phyloP scores from a whole-genome alignment of 2,797 vertebrate species.

The Acanthopagrus latus region DNA sequence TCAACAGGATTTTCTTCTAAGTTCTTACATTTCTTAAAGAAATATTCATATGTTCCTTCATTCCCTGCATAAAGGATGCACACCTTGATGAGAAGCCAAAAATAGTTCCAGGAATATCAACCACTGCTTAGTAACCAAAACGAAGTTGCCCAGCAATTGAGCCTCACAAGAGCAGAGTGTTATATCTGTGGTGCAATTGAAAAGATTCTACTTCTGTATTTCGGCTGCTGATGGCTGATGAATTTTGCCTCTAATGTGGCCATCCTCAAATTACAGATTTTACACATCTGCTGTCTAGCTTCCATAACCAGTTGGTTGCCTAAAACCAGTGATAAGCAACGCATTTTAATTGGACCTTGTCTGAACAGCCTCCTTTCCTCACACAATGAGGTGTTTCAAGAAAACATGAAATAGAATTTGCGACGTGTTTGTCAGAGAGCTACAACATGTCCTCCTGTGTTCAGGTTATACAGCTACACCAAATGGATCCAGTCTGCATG shows the following conservation, averaged over 20 bases:
- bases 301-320: neutral
- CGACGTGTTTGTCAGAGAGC: conserved; percentile 28
- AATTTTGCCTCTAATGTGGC: neutral
- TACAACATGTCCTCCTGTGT: neutral
- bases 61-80: neutral
- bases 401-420: conserved; percentile 39
- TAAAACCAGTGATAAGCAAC: neutral
- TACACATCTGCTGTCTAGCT: neutral
- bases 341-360: neutral
- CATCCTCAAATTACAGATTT: neutral
- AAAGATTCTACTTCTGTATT: neutral
- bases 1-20: neutral
- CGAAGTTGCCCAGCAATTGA: conserved; percentile 11
- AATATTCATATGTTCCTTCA: neutral
- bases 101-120: conserved; percentile 33
- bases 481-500: conserved; percentile 13
- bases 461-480: neutral
- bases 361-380: neutral
- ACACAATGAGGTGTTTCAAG: conserved; percentile 8
- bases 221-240: neutral
- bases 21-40: neutral
- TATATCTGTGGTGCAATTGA: neutral
- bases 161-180: conserved; percentile 5
- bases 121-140: conserved; percentile 48
- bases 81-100: conserved; percentile 14